Percentiles rank a stretch among this genome's conserved stretches.
These are phyloP conservation scores for Tautogolabrus adspersus DNA, from an alignment of 2,113 vertebrate genomes.

Conservation along the genomic window DNA sequence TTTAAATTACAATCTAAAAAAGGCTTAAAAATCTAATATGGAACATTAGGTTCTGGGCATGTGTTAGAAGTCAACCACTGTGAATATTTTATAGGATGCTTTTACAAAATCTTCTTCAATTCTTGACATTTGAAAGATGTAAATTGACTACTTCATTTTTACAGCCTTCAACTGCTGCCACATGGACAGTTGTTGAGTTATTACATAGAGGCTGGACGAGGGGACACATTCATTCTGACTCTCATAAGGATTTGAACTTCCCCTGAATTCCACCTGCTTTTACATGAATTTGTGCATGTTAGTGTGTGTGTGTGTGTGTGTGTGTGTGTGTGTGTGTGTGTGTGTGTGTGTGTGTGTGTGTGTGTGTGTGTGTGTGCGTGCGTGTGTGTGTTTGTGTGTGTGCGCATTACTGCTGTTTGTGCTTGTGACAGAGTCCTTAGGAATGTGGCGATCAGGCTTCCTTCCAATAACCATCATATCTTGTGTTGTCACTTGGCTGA, in stretches of 20 bases:
- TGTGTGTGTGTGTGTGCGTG: not conserved
- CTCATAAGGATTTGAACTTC: not conserved
- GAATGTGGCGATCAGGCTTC: conserved; percentile 36
- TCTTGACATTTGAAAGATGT: too few relatives aligned
- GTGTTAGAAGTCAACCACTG: not conserved
- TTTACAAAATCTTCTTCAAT: too few relatives aligned
- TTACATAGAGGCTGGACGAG: not conserved
- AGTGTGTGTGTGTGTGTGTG: too few relatives aligned
- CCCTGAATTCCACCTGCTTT: not conserved
- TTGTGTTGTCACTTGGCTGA: conserved; percentile 64
- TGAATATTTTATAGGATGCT: not conserved
- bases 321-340: too few relatives aligned
- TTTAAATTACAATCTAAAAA: too few relatives aligned
- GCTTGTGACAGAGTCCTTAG: conserved; percentile 11
- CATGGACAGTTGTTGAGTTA: not conserved
- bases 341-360: too few relatives aligned
- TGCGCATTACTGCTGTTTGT: not conserved
- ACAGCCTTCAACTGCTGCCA: not conserved
- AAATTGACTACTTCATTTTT: too few relatives aligned
- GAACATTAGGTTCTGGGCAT: too few relatives aligned
- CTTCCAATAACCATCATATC: conserved; percentile 43
- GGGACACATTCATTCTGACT: too few relatives aligned
- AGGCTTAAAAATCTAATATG: too few relatives aligned
- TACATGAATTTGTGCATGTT: too few relatives aligned
- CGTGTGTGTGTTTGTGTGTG: not conserved